Conservation (phyloP, 2,113 vertebrate species). For the Piprites chloris region DNA sequence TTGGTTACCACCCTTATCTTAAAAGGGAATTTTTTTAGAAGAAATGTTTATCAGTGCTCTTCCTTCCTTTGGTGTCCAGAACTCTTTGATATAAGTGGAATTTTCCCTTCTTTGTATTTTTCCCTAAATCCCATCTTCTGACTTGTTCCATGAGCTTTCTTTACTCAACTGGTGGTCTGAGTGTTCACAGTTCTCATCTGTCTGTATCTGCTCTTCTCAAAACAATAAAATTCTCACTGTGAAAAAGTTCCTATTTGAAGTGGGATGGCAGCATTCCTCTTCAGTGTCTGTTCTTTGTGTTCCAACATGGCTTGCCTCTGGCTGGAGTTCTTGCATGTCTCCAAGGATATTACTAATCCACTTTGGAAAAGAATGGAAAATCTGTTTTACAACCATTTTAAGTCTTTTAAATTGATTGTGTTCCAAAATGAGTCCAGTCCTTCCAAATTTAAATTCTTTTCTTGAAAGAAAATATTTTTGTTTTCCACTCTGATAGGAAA, state of each 20-base stretch:
- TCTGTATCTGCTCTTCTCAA: not conserved
- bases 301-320: not conserved
- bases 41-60: not conserved
- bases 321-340: constrained; percentile 17
- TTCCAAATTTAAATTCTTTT: constrained; percentile 13
- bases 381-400: not conserved
- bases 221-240: not conserved
- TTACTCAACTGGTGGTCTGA: not conserved
- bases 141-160: not conserved
- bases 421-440: not conserved
- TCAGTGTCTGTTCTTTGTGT: not conserved
- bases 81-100: not conserved
- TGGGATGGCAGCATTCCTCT: constrained; percentile 15
- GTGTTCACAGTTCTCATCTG: not conserved
- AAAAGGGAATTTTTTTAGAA: not conserved
- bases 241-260: not conserved
- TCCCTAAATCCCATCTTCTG: not conserved
- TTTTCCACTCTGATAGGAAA: not conserved
- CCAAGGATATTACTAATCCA: constrained; percentile 10
- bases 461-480: not conserved
- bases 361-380: constrained; percentile 29
- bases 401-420: not conserved
- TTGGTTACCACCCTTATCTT: not conserved
- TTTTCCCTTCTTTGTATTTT: not conserved
- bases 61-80: not conserved